These are phyloP conservation scores for Puma concolor DNA, from an alignment of 2,113 vertebrate species.

Conservation along the genomic window DNA sequence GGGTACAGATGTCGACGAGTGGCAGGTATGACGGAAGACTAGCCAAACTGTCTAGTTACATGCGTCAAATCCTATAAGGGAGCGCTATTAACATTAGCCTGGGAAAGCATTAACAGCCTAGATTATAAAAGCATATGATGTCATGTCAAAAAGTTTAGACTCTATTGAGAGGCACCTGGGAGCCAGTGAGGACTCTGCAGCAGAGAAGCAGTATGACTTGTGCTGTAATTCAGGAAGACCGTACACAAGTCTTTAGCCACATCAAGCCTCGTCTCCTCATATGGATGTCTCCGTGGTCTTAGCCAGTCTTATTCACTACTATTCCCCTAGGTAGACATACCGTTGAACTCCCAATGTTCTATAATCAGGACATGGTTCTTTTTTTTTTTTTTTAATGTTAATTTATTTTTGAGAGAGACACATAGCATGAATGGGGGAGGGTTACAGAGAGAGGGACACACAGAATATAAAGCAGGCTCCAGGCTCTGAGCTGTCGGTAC, in stretches of 20 bases:
- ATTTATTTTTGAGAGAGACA: too few species aligned
- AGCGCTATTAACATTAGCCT: not conserved
- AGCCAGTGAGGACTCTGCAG: not conserved
- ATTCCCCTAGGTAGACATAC: not conserved
- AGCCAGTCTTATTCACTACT: not conserved
- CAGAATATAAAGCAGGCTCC: too few species aligned
- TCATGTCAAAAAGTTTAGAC: not conserved
- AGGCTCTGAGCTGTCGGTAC: too few species aligned
- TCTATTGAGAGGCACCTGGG: not conserved
- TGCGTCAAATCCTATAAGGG: not conserved
- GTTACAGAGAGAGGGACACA: too few species aligned
- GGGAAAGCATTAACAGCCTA: not conserved
- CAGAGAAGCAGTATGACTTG: not conserved
- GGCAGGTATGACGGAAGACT: not conserved
- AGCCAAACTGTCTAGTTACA: not conserved
- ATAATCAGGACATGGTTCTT: not conserved
- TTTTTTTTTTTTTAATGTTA: too few species aligned
- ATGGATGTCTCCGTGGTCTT: not conserved
- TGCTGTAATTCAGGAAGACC: not conserved
- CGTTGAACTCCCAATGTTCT: not conserved
- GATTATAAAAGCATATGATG: not conserved
- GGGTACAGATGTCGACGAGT: not conserved
- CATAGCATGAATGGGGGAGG: too few species aligned
- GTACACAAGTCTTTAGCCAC: not conserved
- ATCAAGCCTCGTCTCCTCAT: not conserved